These are phyloP conservation scores for Germaria angustata DNA, from an alignment of 2,888 invertebrate genomes.

Conservation along the genomic window DNA sequence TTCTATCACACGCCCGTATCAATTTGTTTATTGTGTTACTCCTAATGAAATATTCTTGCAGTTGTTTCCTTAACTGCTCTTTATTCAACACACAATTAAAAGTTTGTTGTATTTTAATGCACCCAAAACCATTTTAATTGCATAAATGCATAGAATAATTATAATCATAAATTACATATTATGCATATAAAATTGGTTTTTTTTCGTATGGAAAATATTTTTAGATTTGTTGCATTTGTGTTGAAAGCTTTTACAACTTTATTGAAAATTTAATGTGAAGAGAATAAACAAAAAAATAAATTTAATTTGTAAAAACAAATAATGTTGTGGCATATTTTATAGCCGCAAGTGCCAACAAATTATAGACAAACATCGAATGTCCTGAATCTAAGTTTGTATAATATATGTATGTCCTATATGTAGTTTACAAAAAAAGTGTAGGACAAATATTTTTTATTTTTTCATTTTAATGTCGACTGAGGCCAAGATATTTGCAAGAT, in stretches of 20 bases:
- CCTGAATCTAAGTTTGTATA: slow-evolving; percentile 26
- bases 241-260: slow-evolving; percentile 52
- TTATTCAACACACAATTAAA: background rate
- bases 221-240: slow-evolving; percentile 24
- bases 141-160: slow-evolving; percentile 6
- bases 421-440: background rate
- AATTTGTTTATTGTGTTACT: no score
- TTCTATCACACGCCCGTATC: no score
- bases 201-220: slow-evolving; percentile 15
- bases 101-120: background rate
- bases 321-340: slow-evolving; percentile 64
- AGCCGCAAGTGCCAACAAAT: slow-evolving; percentile 66
- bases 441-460: background rate
- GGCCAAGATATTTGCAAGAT: background rate
- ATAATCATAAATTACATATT: slow-evolving; percentile 33
- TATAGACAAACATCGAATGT: slow-evolving; percentile 66
- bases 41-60: background rate
- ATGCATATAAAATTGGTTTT: background rate
- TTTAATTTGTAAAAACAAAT: slow-evolving; percentile 67
- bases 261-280: slow-evolving; percentile 41
- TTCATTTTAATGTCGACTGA: background rate
- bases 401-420: background rate
- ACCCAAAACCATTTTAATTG: background rate
- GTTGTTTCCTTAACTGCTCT: background rate
- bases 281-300: slow-evolving; percentile 42